phyloP scores from a whole-genome alignment of 2,113 vertebrate species.

The Tonatia bakeri region DNA sequence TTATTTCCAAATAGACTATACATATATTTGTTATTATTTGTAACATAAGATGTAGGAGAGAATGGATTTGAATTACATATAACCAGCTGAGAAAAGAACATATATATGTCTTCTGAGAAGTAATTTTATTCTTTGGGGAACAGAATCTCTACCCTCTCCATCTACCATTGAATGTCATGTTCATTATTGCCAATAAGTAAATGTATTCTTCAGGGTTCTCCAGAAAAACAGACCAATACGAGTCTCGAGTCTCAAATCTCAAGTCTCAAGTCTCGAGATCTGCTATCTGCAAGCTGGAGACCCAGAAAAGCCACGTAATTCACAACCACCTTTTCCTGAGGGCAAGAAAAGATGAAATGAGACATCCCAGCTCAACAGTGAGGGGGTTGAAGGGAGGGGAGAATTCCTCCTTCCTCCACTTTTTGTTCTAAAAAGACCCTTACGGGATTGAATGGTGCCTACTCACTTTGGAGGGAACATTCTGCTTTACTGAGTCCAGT shows the following conservation, averaged over 20 bases:
- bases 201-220: not conserved
- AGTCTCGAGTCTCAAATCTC: not conserved
- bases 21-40: not conserved
- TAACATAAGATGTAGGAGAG: not conserved
- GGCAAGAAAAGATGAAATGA: not conserved
- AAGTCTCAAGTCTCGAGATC: too few species aligned
- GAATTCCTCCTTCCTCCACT: not conserved
- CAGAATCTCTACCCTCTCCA: not conserved
- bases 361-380: not conserved
- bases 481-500: not conserved
- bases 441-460: not conserved
- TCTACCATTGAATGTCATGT: not conserved
- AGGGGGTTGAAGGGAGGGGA: not conserved
- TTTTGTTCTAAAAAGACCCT: not conserved
- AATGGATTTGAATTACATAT: not conserved
- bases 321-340: not conserved
- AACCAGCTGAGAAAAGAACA: not conserved
- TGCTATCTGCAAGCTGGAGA: not conserved
- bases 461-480: not conserved
- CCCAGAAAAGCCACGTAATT: not conserved
- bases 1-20: not conserved
- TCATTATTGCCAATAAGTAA: not conserved
- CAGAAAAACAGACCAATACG: not conserved
- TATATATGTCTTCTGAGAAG: not conserved
- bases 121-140: not conserved